A percentile compares a stretch with the other conserved stretches of the same genome.
phyloP scores from a whole-genome alignment of 2,113 vertebrate genomes.

The Tangachromis dhanisi region DNA sequence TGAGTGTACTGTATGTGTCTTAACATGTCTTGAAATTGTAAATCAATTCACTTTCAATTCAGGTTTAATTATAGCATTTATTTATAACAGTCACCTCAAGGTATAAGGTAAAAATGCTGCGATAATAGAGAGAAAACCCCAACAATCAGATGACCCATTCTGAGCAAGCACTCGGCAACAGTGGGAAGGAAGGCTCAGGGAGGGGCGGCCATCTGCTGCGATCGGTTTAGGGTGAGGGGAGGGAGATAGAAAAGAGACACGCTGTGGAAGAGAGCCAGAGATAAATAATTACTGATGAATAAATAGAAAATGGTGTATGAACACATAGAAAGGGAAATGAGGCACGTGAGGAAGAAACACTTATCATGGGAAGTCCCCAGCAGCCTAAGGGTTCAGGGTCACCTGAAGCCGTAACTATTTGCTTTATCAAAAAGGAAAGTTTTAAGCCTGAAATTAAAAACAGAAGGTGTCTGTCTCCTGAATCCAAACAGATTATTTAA shows the following conservation, averaged over 20 bases:
- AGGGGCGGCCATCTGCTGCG: not conserved
- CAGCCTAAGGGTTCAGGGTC: not conserved
- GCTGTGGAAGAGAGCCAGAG: not conserved
- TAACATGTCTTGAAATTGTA: not conserved
- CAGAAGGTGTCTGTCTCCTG: not conserved
- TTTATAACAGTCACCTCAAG: not conserved
- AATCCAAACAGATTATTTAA: not conserved
- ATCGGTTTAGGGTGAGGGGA: not conserved
- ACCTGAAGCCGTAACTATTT: fast-evolving
- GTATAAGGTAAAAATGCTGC: not conserved
- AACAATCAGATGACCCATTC: not conserved
- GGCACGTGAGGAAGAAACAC: not conserved
- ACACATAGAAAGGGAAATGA: not conserved
- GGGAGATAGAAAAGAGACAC: fast-evolving
- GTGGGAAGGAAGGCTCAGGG: not conserved
- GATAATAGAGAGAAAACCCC: not conserved
- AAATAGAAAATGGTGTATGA: not conserved
- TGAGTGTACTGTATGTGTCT: not conserved
- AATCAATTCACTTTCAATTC: not conserved
- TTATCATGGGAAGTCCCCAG: not conserved
- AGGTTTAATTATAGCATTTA: not conserved
- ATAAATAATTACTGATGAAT: not conserved
- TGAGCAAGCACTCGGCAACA: not conserved
- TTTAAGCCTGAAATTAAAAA: not conserved
- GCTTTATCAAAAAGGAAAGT: not conserved